Evolutionary conservation across 2,888 invertebrate species (phyloP).

Genomic region (Tenthredo distinguenda): DNA sequence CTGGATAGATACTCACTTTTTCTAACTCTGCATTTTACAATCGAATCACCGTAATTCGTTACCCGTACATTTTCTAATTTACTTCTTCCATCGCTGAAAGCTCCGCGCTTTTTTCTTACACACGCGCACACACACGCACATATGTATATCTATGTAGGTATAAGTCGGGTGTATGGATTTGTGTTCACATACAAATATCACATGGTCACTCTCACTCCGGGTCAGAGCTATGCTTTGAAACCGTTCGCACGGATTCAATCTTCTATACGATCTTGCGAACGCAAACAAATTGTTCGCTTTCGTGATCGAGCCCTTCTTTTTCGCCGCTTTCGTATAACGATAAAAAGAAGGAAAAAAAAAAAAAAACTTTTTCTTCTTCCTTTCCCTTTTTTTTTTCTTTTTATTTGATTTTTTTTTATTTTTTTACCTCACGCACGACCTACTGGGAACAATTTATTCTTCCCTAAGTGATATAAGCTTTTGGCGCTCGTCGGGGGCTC

Average conservation of each 20-base stretch:
- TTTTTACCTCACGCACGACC: slow-evolving; percentile 23
- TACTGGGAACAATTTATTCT: slow-evolving; percentile 44
- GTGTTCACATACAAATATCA: slow-evolving; percentile 3
- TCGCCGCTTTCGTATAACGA: neutral
- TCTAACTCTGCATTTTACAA: neutral
- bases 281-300: slow-evolving; percentile 44
- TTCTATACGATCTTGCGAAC: slow-evolving; percentile 42
- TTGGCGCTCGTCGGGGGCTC: neutral
- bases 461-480: slow-evolving; percentile 49
- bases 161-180: neutral
- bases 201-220: slow-evolving; percentile 7
- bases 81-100: neutral
- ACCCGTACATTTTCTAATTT: neutral
- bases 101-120: neutral
- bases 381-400: neutral
- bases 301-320: slow-evolving; percentile 33
- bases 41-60: neutral
- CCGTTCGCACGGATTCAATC: slow-evolving; percentile 26
- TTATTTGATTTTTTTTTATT: neutral
- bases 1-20: neutral
- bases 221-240: slow-evolving; percentile 28
- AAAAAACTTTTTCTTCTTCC: slow-evolving; percentile 11
- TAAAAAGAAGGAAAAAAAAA: slow-evolving; percentile 10
- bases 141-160: neutral
- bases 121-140: neutral